Percentiles rank a stretch among this genome's conserved stretches.
These are phyloP conservation scores for Ornithoptera alexandrae DNA, from an alignment of 2,888 invertebrate species.

Conservation along the genomic window DNA sequence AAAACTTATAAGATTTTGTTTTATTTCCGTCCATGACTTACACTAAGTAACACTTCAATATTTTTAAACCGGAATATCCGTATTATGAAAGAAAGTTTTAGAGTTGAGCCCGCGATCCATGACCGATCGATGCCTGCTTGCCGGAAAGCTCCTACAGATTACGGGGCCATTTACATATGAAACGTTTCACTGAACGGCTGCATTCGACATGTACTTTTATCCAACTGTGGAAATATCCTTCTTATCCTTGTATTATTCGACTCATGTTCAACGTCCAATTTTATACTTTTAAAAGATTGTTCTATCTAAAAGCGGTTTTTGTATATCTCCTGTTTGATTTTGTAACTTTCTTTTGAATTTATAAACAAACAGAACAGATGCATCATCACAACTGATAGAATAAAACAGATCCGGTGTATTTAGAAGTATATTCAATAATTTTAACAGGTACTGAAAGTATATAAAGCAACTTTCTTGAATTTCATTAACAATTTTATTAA, in stretches of 20 bases:
- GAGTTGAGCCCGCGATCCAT: conserved; percentile 56
- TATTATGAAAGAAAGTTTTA: conserved; percentile 57
- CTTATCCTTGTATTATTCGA: conserved; percentile 53
- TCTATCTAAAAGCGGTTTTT: conserved; percentile 37
- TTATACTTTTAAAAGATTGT: conserved; percentile 45
- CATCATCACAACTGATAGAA: no score
- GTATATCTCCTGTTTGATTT: conserved; percentile 41
- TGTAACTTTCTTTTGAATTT: conserved; percentile 31
- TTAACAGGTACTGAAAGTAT: not conserved
- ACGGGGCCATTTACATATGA: conserved; percentile 73
- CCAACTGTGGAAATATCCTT: conserved; percentile 44
- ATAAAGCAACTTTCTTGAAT: not conserved
- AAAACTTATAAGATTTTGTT: no score
- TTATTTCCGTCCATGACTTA: no score
- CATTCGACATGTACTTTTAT: conserved; percentile 63
- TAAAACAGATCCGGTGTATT: no score
- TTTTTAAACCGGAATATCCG: not conserved
- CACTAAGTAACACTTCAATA: not conserved
- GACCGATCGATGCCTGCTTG: conserved; percentile 64
- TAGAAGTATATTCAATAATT: no score
- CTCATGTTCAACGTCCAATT: conserved; percentile 48
- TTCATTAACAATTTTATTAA: not conserved
- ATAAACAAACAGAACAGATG: no score
- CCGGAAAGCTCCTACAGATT: conserved; percentile 63
- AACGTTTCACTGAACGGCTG: conserved; percentile 70